Conservation (phyloP, 2,113 vertebrate species). For the Rutilus rutilus region DNA sequence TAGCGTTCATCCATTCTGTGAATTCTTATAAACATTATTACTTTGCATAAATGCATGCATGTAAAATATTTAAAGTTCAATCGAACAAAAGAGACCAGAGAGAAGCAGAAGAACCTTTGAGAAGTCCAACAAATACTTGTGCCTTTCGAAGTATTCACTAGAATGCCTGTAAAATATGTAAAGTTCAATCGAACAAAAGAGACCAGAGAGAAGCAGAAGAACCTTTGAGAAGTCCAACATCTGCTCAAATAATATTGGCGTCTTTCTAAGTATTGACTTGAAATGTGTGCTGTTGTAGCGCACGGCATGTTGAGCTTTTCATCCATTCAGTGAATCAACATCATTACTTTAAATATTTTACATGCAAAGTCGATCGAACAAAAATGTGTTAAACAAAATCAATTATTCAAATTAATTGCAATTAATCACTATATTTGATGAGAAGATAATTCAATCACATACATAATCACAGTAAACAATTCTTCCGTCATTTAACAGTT, state of each 20-base stretch:
- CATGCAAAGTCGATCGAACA: background rate
- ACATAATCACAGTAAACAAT: background rate
- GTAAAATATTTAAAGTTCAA: background rate
- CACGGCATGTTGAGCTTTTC: no score
- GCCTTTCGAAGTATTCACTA: no score
- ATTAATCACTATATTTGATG: background rate
- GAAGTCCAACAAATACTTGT: background rate
- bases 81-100: background rate
- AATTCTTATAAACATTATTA: background rate
- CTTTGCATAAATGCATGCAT: background rate
- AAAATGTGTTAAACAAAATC: background rate
- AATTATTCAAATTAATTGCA: background rate
- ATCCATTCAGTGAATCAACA: background rate
- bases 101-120: slow-evolving; percentile 6
- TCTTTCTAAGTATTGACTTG: background rate
- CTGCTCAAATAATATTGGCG: background rate
- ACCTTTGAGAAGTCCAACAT: slow-evolving; percentile 1
- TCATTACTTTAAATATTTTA: background rate
- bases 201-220: background rate
- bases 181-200: background rate
- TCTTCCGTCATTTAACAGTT: background rate
- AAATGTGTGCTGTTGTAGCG: background rate
- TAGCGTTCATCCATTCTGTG: background rate
- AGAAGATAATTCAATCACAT: background rate
- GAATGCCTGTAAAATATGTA: background rate